Base-by-base conservation (phyloP, 1,140 invertebrate genomes). In the Sitobion miscanthi region DNA sequence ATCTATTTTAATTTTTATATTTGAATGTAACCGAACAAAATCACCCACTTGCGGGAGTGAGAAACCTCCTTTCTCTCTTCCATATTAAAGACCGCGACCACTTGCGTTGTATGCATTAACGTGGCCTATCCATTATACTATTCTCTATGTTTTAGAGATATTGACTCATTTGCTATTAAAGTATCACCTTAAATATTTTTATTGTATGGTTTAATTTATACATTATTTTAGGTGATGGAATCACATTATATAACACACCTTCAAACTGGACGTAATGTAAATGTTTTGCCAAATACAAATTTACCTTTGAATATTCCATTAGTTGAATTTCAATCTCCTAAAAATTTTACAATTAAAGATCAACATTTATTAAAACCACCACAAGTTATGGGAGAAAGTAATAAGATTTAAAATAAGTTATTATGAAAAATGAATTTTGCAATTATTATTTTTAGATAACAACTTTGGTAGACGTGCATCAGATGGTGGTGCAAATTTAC, bases 401-500 rank as follows among this genome's bases (percentile, higher is more conserved):
- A 96, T 86, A n/a, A 23, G 6, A 30, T 38, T 5, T 77, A n/a
- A 77, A 77, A 83, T 11, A 83, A 35, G 9, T 30, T 86, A 35
- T 35, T 52, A 21, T 30, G 30, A 83, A 35, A n/a, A 49, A 93
- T 85, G 1, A 30, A 86, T 54, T 86, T 93, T 45, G 0, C 11
- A 86, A 14, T 45, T 57, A 38, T 87, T 87, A 54, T 94, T 95
- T 52, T 88, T 69, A 90, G 97, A 96, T 94, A 97, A 97, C 94
- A 97, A 97, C 88, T 98, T 99, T 96, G 98, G 98, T 83, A 96
- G 99, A 92, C 96, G 99, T 94, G 99, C 99, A 89, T 99, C 98
- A 14, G 99, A 99, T 96, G 99, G 99, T 94, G 98, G 99, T 91
- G 98, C 98, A 83, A 99, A 99, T 96, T 96, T 99, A 69, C 97